These are phyloP conservation scores for Tinea trinotella DNA, from an alignment of 2,888 invertebrate genomes.

Conservation along the genomic window DNA sequence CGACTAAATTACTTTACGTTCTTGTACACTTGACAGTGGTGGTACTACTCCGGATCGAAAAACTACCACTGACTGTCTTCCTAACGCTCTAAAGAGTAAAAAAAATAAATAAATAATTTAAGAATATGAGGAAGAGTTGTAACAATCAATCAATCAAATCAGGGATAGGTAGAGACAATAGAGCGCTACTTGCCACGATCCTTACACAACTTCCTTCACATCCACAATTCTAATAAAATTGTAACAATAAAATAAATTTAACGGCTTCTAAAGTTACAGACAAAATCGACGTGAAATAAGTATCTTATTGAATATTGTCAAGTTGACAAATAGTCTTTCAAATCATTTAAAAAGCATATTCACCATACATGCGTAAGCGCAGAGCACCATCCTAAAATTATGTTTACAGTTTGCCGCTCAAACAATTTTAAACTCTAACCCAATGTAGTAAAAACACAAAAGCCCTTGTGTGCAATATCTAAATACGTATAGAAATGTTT, in stretches of 20 bases:
- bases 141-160: no score
- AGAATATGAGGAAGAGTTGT: no score
- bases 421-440: background rate
- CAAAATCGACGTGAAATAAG: background rate
- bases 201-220: no score
- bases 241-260: background rate
- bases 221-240: no score
- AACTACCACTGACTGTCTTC: no score
- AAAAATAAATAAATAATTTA: no score
- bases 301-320: background rate
- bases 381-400: background rate
- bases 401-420: background rate
- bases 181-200: no score
- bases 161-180: no score
- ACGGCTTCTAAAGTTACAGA: background rate
- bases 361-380: conserved; percentile 6
- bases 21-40: no score
- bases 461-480: background rate
- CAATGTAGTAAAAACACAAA: background rate
- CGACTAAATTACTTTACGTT: no score
- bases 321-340: background rate
- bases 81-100: no score
- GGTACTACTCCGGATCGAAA: no score
- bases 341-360: background rate
- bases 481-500: background rate